A percentile compares a stretch with the other conserved stretches of the same genome.
phyloP scores from a whole-genome alignment of 2,888 invertebrate genomes.

The Polymixis flavicincta region DNA sequence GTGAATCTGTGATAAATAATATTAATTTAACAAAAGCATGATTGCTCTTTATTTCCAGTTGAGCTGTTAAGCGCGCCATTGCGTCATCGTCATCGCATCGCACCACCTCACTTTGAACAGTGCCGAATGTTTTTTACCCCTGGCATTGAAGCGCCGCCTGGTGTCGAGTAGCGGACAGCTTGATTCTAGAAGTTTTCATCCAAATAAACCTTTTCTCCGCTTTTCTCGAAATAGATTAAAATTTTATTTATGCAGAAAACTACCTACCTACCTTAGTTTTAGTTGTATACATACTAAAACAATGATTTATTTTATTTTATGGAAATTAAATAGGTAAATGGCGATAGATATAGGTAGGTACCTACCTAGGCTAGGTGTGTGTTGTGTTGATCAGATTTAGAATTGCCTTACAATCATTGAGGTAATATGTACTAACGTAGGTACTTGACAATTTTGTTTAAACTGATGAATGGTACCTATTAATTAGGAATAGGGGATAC shows the following conservation, averaged over 20 bases:
- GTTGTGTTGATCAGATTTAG: no score
- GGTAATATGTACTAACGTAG: no score
- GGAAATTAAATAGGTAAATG: background rate
- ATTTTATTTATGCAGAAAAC: constrained; percentile 8
- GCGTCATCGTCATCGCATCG: background rate
- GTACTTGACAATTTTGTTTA: no score
- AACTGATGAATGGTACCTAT: no score
- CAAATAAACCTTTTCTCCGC: constrained; percentile 10
- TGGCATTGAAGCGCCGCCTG: constrained; percentile 59
- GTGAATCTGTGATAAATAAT: background rate
- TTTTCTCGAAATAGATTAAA: constrained; percentile 29
- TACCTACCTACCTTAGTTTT: background rate
- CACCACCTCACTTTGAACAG: background rate
- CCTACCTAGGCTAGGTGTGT: no score
- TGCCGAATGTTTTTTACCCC: constrained; percentile 60
- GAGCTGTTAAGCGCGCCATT: background rate
- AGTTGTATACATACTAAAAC: no score
- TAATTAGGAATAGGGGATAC: no score
- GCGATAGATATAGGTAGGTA: background rate
- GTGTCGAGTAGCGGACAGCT: constrained; percentile 59
- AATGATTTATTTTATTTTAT: background rate
- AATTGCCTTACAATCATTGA: no score
- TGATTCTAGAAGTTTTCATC: constrained; percentile 45
- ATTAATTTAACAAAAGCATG: no score
- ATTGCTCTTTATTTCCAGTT: background rate